Evolutionary conservation across 1,140 invertebrate species (phyloP), one percentile per base, ranked within the genome.

Genomic region (Bombus terrestris): DNA sequence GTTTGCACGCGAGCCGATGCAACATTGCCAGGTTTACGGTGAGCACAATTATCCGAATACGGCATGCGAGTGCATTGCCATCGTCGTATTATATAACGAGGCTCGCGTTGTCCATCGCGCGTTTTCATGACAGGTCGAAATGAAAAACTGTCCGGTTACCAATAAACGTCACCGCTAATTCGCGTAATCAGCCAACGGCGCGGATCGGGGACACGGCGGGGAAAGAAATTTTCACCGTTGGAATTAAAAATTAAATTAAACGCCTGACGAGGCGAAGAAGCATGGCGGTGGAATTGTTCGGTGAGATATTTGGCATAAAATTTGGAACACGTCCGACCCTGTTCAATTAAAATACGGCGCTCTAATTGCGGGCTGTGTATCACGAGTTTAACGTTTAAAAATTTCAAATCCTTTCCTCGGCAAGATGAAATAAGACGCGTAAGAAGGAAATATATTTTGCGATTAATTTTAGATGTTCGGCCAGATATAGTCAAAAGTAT

Each of bases 91-190:
- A 22, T 10, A 25, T 37, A 74, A 64, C 53, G 69, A 74, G 53
- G 32, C 25, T 25, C n/a, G 35, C 64, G 18, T 77, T 37, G 73
- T 75, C 62, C 59, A 6, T 28, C 35, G 41, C 43, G 18, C 53
- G 73, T 68, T 59, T 59, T 43, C 47, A 3, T 32, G 82, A 57
- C 82, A 37, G 47, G 3, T 28, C 12, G 37, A n/a, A 83, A 77
- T 68, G 59, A 77, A 77, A 83, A 83, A 69, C 75, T 71, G 47
- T 43, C 37, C 71, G 57, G 39, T 64, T 47, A 25, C 53, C 41
- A 74, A 82, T 74, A 82, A 47, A 59, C 69, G 80, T 82, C 80
- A 43, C n/a, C 73, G 80, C 39, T 82, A 82, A 82, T 82, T 62
- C 72, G 41, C 47, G 57, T 64, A 82, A 82, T 82, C 57, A 82